Evolutionary conservation across 2,797 vertebrate species (phyloP).

Genomic region (Echeneis naucrates): DNA sequence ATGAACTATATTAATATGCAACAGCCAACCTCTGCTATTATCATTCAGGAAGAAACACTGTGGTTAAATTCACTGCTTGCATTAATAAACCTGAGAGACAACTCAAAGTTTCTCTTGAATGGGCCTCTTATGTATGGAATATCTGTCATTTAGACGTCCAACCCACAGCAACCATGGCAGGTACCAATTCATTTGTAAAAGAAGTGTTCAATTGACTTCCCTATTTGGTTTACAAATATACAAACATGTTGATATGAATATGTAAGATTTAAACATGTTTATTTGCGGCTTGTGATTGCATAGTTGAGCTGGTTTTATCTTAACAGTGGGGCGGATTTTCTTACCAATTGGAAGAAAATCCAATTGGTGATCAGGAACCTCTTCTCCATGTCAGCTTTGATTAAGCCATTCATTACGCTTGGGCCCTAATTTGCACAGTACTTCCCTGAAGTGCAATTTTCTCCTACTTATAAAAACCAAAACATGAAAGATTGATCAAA

Average conservation of each 20-base stretch:
- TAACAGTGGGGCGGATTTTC: too few relatives aligned
- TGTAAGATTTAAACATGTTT: not conserved
- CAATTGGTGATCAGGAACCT: too few relatives aligned
- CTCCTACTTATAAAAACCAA: constrained; percentile 47
- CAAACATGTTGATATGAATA: not conserved
- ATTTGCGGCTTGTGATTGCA: not conserved
- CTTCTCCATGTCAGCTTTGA: constrained; percentile 56
- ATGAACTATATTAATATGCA: constrained; percentile 1
- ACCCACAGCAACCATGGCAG: too few relatives aligned
- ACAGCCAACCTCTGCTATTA: not conserved
- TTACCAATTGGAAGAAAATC: too few relatives aligned
- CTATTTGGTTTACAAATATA: not conserved
- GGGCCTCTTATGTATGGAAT: not conserved
- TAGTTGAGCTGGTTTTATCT: constrained; percentile 2
- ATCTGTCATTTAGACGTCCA: too few relatives aligned
- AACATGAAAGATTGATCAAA: constrained; percentile 44
- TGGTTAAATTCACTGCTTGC: not conserved
- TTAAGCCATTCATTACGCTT: constrained; percentile 65
- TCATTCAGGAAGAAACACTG: not conserved
- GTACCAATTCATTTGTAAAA: not conserved
- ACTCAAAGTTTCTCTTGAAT: not conserved
- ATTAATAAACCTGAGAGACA: not conserved
- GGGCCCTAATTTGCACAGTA: constrained; percentile 56
- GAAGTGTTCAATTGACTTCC: not conserved
- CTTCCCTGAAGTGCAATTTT: constrained; percentile 62